These are phyloP conservation scores for Schizothorax lantsangensis DNA, from an alignment of 2,797 vertebrate genomes.

Conservation along the genomic window DNA sequence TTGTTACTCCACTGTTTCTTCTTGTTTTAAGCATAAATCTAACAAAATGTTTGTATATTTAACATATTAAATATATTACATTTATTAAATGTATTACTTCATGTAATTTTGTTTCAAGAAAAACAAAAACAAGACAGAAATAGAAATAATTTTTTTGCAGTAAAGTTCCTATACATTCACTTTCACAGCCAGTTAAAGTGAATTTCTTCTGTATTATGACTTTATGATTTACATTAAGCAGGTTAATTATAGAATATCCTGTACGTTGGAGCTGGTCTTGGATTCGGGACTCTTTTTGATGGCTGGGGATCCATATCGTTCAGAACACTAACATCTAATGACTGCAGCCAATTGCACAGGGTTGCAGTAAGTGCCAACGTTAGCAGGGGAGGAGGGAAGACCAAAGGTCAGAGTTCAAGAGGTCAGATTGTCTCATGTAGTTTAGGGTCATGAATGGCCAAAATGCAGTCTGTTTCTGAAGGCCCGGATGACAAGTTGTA, in stretches of 20 bases:
- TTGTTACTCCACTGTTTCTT: neutral
- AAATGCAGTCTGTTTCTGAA: slow-evolving; percentile 35
- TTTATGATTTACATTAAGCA: slow-evolving; percentile 5
- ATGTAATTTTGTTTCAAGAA: neutral
- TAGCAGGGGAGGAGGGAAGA: slow-evolving; percentile 38
- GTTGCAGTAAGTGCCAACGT: slow-evolving; percentile 59
- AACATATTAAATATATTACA: slow-evolving; percentile 1
- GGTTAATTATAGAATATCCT: neutral
- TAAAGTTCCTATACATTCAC: neutral
- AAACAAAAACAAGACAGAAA: neutral
- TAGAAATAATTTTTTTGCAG: neutral
- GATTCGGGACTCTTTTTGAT: slow-evolving; percentile 42
- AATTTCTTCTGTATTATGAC: neutral
- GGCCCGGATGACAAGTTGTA: slow-evolving; percentile 29
- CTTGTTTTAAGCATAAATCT: neutral
- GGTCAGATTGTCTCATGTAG: slow-evolving; percentile 65
- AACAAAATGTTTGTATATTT: neutral
- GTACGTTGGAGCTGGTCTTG: slow-evolving; percentile 44
- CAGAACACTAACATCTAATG: slow-evolving; percentile 48
- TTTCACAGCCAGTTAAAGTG: neutral
- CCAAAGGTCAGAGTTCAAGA: slow-evolving; percentile 52
- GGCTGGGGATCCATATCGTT: slow-evolving; percentile 45
- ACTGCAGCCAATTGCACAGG: slow-evolving; percentile 19
- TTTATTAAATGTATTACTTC: neutral
- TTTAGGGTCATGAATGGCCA: slow-evolving; percentile 36